phyloP scores from a whole-genome alignment of 2,113 vertebrate genomes.

The Rattus rattus region DNA sequence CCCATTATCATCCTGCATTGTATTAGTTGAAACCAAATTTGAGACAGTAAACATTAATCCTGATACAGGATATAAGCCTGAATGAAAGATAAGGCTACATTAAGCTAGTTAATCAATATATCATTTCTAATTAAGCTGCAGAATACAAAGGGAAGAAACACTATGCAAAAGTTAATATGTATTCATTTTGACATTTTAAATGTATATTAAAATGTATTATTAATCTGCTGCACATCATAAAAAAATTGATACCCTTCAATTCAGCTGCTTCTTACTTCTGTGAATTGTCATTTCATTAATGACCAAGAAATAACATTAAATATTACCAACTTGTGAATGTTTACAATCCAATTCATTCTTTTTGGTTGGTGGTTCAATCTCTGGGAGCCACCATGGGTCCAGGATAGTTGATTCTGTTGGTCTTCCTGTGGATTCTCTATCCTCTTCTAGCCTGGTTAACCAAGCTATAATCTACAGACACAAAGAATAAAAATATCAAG shows the following conservation, averaged over 20 bases:
- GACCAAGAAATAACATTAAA: background rate
- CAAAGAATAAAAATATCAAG: too few species aligned
- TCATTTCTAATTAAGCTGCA: background rate
- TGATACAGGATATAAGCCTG: background rate
- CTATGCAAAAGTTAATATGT: background rate
- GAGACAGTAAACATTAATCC: conserved; percentile 11
- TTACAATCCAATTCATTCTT: background rate
- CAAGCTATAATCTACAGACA: too few species aligned
- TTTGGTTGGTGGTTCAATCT: too few species aligned
- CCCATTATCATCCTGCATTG: background rate
- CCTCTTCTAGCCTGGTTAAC: too few species aligned
- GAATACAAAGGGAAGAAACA: background rate
- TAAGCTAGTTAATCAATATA: background rate
- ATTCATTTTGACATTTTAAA: background rate
- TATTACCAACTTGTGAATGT: background rate
- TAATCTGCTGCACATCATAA: background rate
- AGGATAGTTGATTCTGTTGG: too few species aligned
- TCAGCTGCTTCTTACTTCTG: background rate
- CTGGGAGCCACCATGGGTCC: too few species aligned
- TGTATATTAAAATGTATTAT: background rate
- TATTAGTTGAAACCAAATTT: conserved; percentile 28
- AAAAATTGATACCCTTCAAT: background rate
- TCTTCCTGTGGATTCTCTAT: too few species aligned
- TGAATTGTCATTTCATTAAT: background rate
- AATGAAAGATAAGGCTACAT: background rate